phyloP scores from a whole-genome alignment of 2,797 vertebrate species.

The Fundulus diaphanus region DNA sequence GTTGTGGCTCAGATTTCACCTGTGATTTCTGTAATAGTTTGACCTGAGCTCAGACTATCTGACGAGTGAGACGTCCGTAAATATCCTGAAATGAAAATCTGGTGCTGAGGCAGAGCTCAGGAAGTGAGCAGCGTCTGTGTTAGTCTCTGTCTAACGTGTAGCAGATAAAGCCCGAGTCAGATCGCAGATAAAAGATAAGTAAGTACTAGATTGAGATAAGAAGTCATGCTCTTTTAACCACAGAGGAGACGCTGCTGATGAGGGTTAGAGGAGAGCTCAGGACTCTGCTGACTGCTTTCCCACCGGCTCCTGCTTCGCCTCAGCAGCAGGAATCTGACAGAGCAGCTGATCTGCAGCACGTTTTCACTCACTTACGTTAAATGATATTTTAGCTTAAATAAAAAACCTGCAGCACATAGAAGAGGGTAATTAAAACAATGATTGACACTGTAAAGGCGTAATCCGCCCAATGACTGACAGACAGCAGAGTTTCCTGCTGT shows the following conservation, averaged over 20 bases:
- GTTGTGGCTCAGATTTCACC: no score
- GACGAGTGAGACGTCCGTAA: not conserved
- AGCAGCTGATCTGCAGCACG: not conserved
- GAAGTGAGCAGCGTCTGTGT: not conserved
- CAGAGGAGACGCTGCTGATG: not conserved
- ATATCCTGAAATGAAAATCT: not conserved
- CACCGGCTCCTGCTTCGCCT: not conserved
- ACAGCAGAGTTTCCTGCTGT: not conserved
- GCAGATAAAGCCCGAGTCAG: constrained; percentile 10
- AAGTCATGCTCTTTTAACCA: not conserved
- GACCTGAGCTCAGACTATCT: not conserved
- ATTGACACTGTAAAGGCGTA: constrained; percentile 3
- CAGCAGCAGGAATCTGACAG: not conserved
- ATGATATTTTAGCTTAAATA: not conserved
- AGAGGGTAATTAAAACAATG: not conserved
- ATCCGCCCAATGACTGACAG: no score
- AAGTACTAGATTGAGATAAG: constrained; percentile 11
- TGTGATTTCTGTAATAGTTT: not conserved
- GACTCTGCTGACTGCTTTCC: not conserved
- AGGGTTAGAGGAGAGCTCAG: not conserved
- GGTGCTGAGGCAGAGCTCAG: constrained; percentile 8
- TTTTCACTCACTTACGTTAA: not conserved
- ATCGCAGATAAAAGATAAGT: constrained; percentile 13
- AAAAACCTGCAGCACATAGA: not conserved
- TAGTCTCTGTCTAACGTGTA: not conserved